These are phyloP conservation scores for Tetragnatha versicolor DNA, from an alignment of 1,140 invertebrate genomes.

Conservation along the genomic window DNA sequence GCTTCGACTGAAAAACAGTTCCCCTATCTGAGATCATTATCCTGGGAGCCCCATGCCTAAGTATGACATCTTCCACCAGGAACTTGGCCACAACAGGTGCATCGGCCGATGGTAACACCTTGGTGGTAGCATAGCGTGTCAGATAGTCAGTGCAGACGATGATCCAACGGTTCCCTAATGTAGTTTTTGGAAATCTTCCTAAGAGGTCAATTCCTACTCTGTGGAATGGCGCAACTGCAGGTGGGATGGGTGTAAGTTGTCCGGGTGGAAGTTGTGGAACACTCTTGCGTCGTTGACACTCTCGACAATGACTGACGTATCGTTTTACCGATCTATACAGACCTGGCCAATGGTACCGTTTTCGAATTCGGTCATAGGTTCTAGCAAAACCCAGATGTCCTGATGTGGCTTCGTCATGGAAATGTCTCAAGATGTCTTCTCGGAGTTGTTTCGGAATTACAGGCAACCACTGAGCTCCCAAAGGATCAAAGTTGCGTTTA, in stretches of 20 bases:
- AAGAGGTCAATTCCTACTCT: background rate
- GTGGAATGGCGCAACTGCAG: background rate
- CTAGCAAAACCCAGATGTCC: background rate
- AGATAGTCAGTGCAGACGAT: conserved; percentile 20
- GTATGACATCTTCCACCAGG: too few relatives aligned
- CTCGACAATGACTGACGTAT: background rate
- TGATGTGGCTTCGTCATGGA: background rate
- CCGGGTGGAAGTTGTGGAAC: background rate
- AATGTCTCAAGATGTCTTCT: background rate
- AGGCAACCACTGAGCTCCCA: background rate
- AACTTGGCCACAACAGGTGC: background rate
- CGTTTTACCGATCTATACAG: background rate
- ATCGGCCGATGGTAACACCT: background rate
- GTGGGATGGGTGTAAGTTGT: background rate
- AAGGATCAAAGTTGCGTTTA: background rate
- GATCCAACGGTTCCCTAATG: background rate
- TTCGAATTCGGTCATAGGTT: background rate
- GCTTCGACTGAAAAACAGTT: background rate
- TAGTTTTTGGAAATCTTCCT: conserved; percentile 13
- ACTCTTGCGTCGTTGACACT: conserved; percentile 17
- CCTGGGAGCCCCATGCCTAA: too few relatives aligned
- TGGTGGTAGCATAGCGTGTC: background rate
- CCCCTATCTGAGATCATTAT: too few relatives aligned
- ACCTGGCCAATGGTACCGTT: background rate
- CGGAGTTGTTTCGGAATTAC: background rate